Conservation (phyloP, 2,797 vertebrate genomes). For the Phoeniculus purpureus region DNA sequence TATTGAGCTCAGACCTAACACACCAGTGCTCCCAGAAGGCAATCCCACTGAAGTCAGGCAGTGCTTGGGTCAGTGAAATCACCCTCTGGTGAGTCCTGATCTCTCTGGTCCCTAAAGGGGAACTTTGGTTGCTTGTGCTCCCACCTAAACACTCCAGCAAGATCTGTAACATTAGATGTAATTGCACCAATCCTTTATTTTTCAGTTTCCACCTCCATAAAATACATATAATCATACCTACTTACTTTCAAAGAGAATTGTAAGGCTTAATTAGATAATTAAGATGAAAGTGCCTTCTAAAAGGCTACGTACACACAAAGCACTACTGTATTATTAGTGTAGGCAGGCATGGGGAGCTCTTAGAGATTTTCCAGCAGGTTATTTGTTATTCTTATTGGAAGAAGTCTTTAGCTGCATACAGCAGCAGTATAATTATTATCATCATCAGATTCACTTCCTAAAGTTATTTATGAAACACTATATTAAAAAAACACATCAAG, state of each 20-base stretch:
- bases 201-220: constrained; percentile 34
- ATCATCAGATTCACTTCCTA: constrained; percentile 72
- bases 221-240: constrained; percentile 44
- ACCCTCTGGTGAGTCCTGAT: neutral
- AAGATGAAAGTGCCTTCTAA: constrained; percentile 53
- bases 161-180: neutral
- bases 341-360: constrained; percentile 64
- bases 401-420: constrained; percentile 64
- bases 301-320: constrained; percentile 57
- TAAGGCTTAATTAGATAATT: constrained; percentile 72
- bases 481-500: constrained; percentile 26
- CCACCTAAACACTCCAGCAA: neutral
- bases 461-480: constrained; percentile 68
- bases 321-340: constrained; percentile 67
- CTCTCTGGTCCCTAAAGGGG: neutral
- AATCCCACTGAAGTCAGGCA: neutral
- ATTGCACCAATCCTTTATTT: constrained; percentile 38
- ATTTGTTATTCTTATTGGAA: constrained; percentile 60
- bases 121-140: neutral
- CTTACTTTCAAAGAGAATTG: constrained; percentile 49
- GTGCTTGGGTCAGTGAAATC: neutral
- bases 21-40: neutral
- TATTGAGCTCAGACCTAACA: neutral
- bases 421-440: constrained; percentile 65
- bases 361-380: constrained; percentile 60